phyloP scores from a whole-genome alignment of 2,797 vertebrate species.

The Pangasius larnaudii region DNA sequence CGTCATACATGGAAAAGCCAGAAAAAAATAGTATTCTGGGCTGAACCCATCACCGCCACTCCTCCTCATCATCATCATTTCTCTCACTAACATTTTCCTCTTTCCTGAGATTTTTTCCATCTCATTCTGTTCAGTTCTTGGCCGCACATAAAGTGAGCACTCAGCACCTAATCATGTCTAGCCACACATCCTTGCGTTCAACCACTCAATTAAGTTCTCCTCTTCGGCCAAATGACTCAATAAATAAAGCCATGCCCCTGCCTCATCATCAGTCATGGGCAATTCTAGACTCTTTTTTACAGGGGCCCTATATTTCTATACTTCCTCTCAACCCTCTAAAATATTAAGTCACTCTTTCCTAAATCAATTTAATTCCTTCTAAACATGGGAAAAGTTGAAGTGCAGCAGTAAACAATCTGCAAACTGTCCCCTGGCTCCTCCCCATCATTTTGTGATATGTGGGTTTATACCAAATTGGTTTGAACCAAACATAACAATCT shows the following conservation, averaged over 20 bases:
- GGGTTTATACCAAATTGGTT: not conserved
- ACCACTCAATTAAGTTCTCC: constrained; percentile 65
- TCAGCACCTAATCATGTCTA: constrained; percentile 64
- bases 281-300: not conserved
- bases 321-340: not conserved
- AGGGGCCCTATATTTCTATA: not conserved
- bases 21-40: constrained; percentile 77
- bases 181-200: constrained; percentile 65
- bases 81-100: constrained; percentile 25
- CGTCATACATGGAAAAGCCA: constrained; percentile 73
- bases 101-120: constrained; percentile 57
- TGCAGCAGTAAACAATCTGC: not conserved
- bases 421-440: not conserved
- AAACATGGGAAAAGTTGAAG: not conserved
- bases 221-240: constrained; percentile 65
- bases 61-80: constrained; percentile 32
- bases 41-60: constrained; percentile 63
- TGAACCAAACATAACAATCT: not conserved
- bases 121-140: constrained; percentile 60
- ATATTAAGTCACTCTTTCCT: constrained; percentile 4
- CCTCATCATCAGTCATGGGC: constrained; percentile 45
- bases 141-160: constrained; percentile 60
- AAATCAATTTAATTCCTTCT: not conserved
- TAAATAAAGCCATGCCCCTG: constrained; percentile 60
- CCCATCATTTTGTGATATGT: not conserved